Conservation (phyloP, 2,888 invertebrate species). For the Thereva nobilitata region DNA sequence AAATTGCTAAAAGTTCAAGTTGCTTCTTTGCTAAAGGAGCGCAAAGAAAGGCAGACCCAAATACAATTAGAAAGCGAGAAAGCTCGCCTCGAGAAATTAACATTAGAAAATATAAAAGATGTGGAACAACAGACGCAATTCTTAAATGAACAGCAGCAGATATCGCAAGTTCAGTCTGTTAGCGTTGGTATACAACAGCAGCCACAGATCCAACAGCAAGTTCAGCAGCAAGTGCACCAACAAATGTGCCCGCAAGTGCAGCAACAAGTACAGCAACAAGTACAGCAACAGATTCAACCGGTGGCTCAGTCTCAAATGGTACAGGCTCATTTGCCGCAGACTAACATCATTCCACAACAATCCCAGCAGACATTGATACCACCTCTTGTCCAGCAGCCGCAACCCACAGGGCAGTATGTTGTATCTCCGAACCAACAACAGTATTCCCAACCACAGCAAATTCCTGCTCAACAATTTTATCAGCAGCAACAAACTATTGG, state of each 20-base stretch:
- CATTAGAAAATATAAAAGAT: slow-evolving; percentile 62
- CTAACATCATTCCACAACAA: slow-evolving; percentile 38
- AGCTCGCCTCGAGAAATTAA: slow-evolving; percentile 57
- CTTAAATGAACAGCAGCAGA: slow-evolving; percentile 33
- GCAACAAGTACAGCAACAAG: slow-evolving; percentile 45
- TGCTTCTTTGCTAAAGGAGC: slow-evolving; percentile 60
- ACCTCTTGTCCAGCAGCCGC: slow-evolving; percentile 46
- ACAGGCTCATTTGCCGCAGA: no score
- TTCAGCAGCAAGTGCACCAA: slow-evolving; percentile 43
- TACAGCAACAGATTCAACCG: slow-evolving; percentile 29
- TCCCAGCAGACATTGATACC: slow-evolving; percentile 47
- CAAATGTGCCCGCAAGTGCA: slow-evolving; percentile 44
- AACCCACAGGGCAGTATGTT: slow-evolving; percentile 43
- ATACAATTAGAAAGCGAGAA: slow-evolving; percentile 66
- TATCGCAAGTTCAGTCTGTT: slow-evolving; percentile 37
- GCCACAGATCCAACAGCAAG: slow-evolving; percentile 43
- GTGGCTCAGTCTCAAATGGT: no score
- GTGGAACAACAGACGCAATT: slow-evolving; percentile 55
- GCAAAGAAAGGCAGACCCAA: slow-evolving; percentile 65
- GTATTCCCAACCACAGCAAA: slow-evolving; percentile 43
- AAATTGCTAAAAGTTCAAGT: slow-evolving; percentile 87
- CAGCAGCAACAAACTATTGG: slow-evolving; percentile 50
- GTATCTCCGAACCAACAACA: slow-evolving; percentile 42
- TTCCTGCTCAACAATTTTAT: slow-evolving; percentile 47
- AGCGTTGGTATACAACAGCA: slow-evolving; percentile 42